Evolutionary conservation across 2,113 vertebrate genomes (phyloP).

Genomic region (Psammodynastes pulverulentus): DNA sequence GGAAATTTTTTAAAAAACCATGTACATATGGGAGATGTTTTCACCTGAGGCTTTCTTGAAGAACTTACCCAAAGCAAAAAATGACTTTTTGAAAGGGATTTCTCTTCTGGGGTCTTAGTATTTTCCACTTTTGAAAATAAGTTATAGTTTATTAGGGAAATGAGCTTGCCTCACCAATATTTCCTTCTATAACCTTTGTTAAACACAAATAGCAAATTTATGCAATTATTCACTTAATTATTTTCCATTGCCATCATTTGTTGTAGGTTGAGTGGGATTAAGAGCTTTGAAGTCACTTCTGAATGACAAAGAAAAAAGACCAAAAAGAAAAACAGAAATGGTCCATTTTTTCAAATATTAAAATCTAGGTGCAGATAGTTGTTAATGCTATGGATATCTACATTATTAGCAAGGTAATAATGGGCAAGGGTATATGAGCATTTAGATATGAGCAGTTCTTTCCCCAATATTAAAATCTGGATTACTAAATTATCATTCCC

Average conservation of each 20-base stretch:
- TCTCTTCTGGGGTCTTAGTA: constrained; percentile 18
- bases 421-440: constrained; percentile 14
- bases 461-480: constrained; percentile 60
- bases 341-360: constrained; percentile 44
- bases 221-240: constrained; percentile 58
- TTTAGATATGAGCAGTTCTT: constrained; percentile 24
- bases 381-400: constrained; percentile 30
- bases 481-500: constrained; percentile 56
- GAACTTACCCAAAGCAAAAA: constrained; percentile 27
- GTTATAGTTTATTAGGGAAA: constrained; percentile 42
- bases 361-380: constrained; percentile 30
- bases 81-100: constrained; percentile 11
- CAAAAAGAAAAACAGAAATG: constrained; percentile 26
- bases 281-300: constrained; percentile 49
- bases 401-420: constrained; percentile 40
- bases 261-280: constrained; percentile 58
- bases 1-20: neutral
- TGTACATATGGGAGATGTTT: neutral
- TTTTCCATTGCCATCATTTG: constrained; percentile 48
- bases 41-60: neutral
- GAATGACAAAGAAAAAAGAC: neutral
- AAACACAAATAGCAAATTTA: constrained; percentile 54
- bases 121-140: constrained; percentile 34
- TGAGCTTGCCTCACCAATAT: constrained; percentile 48
- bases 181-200: constrained; percentile 56